These are phyloP conservation scores for Melanotaenia trifasciata DNA, from an alignment of 2,797 vertebrate species.

Conservation along the genomic window DNA sequence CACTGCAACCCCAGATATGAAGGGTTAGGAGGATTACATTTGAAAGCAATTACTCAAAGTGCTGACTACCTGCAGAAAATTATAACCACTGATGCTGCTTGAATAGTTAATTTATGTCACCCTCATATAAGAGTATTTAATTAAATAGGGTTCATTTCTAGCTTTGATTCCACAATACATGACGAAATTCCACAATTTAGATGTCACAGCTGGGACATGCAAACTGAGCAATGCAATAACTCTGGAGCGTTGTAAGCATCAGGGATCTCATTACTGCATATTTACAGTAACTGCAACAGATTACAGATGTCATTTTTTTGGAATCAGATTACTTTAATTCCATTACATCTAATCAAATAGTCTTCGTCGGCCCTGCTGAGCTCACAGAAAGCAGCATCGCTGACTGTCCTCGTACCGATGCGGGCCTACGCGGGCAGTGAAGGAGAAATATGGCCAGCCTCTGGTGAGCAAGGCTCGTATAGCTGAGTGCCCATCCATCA, in stretches of 20 bases:
- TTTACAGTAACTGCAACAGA: slow-evolving; percentile 80
- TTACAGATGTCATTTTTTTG: slow-evolving; percentile 75
- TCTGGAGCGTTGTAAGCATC: slow-evolving; percentile 54
- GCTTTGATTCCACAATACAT: slow-evolving; percentile 26
- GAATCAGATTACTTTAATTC: slow-evolving; percentile 77
- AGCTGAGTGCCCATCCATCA: slow-evolving; percentile 75
- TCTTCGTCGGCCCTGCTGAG: slow-evolving; percentile 51
- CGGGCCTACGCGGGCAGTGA: slow-evolving; percentile 31
- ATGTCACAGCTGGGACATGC: slow-evolving; percentile 41
- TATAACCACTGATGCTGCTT: slow-evolving; percentile 32
- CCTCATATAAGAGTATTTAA: slow-evolving; percentile 23
- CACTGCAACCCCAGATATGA: slow-evolving; percentile 37
- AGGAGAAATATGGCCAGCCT: slow-evolving; percentile 66
- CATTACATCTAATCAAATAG: slow-evolving; percentile 77
- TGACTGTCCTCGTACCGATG: slow-evolving; percentile 58
- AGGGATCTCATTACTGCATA: slow-evolving; percentile 70
- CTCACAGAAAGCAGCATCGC: slow-evolving; percentile 53
- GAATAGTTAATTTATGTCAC: slow-evolving; percentile 49
- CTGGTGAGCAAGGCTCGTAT: slow-evolving; percentile 62
- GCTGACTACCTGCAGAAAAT: slow-evolving; percentile 65
- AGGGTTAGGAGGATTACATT: slow-evolving; percentile 49
- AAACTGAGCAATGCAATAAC: slow-evolving; percentile 53
- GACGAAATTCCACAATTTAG: slow-evolving; percentile 36
- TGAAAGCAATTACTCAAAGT: slow-evolving; percentile 61
- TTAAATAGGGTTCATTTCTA: slow-evolving; percentile 45